phyloP scores from a whole-genome alignment of 2,888 invertebrate species.

The Gastrophysa polygoni region DNA sequence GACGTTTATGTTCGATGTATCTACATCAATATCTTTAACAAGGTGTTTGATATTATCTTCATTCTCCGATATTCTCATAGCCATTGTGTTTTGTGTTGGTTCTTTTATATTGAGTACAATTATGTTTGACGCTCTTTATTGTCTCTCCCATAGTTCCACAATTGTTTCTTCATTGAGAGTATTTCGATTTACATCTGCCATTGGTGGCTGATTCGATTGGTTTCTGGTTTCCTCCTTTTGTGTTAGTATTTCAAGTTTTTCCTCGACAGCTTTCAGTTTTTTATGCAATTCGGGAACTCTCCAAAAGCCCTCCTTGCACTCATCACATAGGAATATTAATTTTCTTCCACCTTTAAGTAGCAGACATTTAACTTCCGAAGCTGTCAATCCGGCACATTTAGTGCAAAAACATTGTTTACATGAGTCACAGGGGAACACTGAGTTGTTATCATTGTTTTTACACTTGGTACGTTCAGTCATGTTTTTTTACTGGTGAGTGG shows the following conservation, averaged over 20 bases:
- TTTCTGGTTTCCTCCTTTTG: constrained; percentile 9
- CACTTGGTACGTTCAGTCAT: neutral
- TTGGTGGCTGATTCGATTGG: constrained; percentile 6
- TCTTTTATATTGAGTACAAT: constrained; percentile 7
- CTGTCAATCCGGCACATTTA: constrained; percentile 12
- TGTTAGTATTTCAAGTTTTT: constrained; percentile 9
- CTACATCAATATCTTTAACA: constrained; percentile 8
- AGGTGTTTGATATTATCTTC: constrained; percentile 7
- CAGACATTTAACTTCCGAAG: constrained; percentile 1
- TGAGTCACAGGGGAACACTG: neutral
- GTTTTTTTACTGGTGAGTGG: neutral
- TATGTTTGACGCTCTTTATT: neutral
- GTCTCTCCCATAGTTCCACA: neutral
- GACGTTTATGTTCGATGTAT: constrained; percentile 9
- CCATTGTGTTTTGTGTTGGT: constrained; percentile 7
- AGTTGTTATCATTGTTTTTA: neutral
- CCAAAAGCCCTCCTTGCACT: neutral
- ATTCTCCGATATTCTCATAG: constrained; percentile 10
- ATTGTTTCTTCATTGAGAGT: constrained; percentile 9
- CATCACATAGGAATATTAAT: constrained; percentile 5
- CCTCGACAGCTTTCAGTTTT: constrained; percentile 2
- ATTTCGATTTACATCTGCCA: constrained; percentile 1
- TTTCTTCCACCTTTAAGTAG: constrained; percentile 6
- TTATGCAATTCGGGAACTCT: constrained; percentile 3
- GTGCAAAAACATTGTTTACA: constrained; percentile 7